These are phyloP conservation scores for Cataglyphis cursor DNA, from an alignment of 2,888 invertebrate genomes.

Conservation along the genomic window DNA sequence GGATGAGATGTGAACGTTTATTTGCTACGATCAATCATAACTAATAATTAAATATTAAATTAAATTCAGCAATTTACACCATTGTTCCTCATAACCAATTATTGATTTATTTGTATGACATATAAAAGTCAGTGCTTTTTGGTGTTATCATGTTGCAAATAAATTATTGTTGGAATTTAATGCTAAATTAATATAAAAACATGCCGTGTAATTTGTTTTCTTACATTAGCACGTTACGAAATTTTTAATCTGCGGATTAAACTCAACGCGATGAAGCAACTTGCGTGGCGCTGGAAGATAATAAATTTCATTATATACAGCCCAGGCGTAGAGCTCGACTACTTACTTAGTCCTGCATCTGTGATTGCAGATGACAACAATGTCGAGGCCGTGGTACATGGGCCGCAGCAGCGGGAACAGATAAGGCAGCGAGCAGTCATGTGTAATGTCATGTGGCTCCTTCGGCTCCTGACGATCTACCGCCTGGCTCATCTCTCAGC, in stretches of 20 bases:
- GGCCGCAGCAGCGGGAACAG: conserved; percentile 72
- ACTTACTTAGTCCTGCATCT: conserved; percentile 52
- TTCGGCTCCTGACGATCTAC: conserved; percentile 84
- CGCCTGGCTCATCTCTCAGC: conserved; percentile 84
- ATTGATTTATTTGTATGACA: background rate
- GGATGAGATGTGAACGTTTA: background rate
- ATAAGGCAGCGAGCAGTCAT: conserved; percentile 76
- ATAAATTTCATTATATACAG: background rate
- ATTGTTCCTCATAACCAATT: background rate
- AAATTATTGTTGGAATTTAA: background rate
- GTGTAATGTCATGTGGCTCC: conserved; percentile 84
- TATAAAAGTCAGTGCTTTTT: background rate
- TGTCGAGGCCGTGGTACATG: conserved; percentile 70
- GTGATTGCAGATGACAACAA: conserved; percentile 82
- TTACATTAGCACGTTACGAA: background rate
- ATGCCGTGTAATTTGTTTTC: conserved; percentile 1
- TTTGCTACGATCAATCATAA: background rate
- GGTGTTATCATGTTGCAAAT: background rate
- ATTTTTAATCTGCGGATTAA: conserved; percentile 28
- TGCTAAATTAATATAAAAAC: conserved; percentile 13
- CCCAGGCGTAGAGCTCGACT: conserved; percentile 9
- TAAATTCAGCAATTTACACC: background rate
- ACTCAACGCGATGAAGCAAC: conserved; percentile 3
- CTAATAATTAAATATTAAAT: background rate
- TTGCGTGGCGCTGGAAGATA: conserved; percentile 3